These are phyloP conservation scores for Druceiella hillmani DNA, from an alignment of 2,888 invertebrate genomes.

Conservation along the genomic window DNA sequence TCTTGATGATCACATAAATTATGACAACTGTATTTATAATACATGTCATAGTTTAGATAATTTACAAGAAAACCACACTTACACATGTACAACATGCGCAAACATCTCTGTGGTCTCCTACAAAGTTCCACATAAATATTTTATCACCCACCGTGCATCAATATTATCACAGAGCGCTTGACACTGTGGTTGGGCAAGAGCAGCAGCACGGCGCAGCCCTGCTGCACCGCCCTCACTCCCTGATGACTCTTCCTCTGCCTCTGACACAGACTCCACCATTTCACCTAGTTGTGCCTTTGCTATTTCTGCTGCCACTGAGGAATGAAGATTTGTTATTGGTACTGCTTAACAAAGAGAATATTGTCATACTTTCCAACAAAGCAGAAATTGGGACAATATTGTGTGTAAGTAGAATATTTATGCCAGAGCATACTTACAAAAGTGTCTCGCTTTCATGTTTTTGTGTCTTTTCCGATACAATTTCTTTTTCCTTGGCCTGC, in stretches of 20 bases:
- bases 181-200: conserved; percentile 37
- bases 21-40: no score
- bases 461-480: conserved; percentile 61
- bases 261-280: conserved; percentile 56
- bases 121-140: neutral
- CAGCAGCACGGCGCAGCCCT: conserved; percentile 28
- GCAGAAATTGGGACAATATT: conserved; percentile 30
- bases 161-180: conserved; percentile 46
- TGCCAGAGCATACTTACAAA: conserved; percentile 36
- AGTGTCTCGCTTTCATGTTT: conserved; percentile 41
- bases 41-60: conserved; percentile 5
- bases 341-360: conserved; percentile 31
- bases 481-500: conserved; percentile 55
- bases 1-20: no score
- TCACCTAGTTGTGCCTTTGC: conserved; percentile 40
- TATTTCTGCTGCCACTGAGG: conserved; percentile 37
- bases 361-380: conserved; percentile 29
- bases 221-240: conserved; percentile 47
- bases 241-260: conserved; percentile 56
- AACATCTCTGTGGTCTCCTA: neutral
- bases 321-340: conserved; percentile 30
- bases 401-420: neutral
- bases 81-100: neutral
- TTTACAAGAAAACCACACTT: neutral
- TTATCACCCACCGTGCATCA: conserved; percentile 36